These are phyloP conservation scores for Erythrocercus mccallii DNA, from an alignment of 2,113 vertebrate genomes.

Conservation along the genomic window DNA sequence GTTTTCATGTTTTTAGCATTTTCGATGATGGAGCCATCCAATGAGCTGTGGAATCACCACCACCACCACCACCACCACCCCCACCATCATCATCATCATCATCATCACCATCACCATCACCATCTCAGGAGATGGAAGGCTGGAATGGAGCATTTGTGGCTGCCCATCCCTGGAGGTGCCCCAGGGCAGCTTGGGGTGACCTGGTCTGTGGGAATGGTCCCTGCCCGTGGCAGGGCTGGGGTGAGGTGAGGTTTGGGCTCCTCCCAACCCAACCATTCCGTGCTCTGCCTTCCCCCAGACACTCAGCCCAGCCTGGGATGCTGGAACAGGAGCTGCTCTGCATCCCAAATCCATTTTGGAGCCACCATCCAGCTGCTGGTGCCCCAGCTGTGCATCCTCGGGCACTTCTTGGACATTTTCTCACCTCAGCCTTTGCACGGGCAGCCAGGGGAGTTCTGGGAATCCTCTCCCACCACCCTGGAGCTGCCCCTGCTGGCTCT, in stretches of 20 bases:
- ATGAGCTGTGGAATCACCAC: not conserved
- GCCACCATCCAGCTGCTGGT: not conserved
- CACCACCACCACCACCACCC: no score
- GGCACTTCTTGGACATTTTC: fast-evolving
- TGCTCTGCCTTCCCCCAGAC: not conserved
- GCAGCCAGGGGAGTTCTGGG: not conserved
- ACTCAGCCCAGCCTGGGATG: no score
- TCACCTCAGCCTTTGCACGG: fast-evolving
- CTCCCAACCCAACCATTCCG: not conserved
- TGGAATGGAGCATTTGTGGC: fast-evolving
- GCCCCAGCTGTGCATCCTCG: fast-evolving
- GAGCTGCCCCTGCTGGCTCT: not conserved
- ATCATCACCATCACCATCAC: not conserved
- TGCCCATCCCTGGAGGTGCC: not conserved
- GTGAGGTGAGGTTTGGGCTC: not conserved
- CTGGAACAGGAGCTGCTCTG: not conserved
- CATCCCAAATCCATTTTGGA: not conserved
- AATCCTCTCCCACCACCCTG: not conserved
- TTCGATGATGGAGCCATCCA: fast-evolving
- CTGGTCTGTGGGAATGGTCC: not conserved
- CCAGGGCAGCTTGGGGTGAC: not conserved
- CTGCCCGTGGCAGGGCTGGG: not conserved
- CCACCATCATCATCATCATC: not conserved
- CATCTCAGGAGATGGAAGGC: not conserved
- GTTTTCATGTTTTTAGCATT: not conserved